These are phyloP conservation scores for silkworm (Bombyx mori) DNA, from an alignment of 1,140 invertebrate genomes.

Conservation along the genomic window ASM3026992v2 NC_085129.1:17483501-17484000, in stretches of 20 bases:
- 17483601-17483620: conserved; percentile 79
- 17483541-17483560: conserved; percentile 85
- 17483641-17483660: conserved; percentile 78
- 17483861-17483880: too few species aligned
- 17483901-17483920: not conserved
- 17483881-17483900: too few species aligned
- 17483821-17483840: not conserved
- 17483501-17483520: not conserved
- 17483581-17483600: conserved; percentile 81
- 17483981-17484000: too few species aligned
- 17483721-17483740: conserved; percentile 78
- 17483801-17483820: not conserved
- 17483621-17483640: conserved; percentile 85
- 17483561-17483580: conserved; percentile 84
- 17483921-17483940: not conserved
- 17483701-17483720: conserved; percentile 87
- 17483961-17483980: too few species aligned
- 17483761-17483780: conserved; percentile 25
- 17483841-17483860: too few species aligned
- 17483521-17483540: conserved; percentile 79
- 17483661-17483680: conserved; percentile 78
- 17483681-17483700: conserved; percentile 92
- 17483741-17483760: conserved; percentile 50
- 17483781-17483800: not conserved
- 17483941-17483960: not conserved